These are phyloP conservation scores for Eurois occulta DNA, from an alignment of 2,888 invertebrate species.

Conservation along the genomic window DNA sequence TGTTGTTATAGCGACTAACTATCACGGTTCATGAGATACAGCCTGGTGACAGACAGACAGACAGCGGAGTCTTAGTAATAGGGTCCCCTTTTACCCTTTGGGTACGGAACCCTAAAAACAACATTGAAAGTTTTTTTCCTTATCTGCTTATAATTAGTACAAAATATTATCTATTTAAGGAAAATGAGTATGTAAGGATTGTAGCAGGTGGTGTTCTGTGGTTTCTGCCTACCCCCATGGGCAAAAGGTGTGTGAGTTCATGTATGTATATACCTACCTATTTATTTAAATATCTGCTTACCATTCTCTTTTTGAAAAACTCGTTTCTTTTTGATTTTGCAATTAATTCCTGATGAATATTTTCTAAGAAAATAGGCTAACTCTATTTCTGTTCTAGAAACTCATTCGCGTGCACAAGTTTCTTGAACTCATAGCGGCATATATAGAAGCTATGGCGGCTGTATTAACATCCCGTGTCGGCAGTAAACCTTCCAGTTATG, in stretches of 20 bases:
- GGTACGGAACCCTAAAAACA: no score
- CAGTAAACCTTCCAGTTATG: slow-evolving; percentile 68
- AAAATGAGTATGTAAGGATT: background rate
- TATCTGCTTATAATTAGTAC: background rate
- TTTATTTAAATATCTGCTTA: background rate
- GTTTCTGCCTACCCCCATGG: background rate
- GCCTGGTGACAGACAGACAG: no score
- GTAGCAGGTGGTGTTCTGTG: background rate
- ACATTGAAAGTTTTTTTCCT: no score
- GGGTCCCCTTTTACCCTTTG: no score
- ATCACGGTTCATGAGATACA: no score
- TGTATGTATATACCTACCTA: no score
- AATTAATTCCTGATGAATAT: background rate
- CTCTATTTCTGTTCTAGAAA: slow-evolving; percentile 8
- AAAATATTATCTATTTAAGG: background rate
- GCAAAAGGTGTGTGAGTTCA: background rate
- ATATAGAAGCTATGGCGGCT: slow-evolving; percentile 22
- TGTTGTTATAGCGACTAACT: no score
- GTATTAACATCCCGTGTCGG: slow-evolving; percentile 59
- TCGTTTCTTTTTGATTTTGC: background rate
- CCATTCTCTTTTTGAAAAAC: background rate
- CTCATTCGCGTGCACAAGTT: slow-evolving; percentile 41
- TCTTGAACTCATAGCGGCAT: slow-evolving; percentile 37
- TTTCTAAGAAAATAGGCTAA: background rate
- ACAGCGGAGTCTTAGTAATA: no score